phyloP scores from a whole-genome alignment of 2,797 vertebrate species.

The Mallotus villosus region DNA sequence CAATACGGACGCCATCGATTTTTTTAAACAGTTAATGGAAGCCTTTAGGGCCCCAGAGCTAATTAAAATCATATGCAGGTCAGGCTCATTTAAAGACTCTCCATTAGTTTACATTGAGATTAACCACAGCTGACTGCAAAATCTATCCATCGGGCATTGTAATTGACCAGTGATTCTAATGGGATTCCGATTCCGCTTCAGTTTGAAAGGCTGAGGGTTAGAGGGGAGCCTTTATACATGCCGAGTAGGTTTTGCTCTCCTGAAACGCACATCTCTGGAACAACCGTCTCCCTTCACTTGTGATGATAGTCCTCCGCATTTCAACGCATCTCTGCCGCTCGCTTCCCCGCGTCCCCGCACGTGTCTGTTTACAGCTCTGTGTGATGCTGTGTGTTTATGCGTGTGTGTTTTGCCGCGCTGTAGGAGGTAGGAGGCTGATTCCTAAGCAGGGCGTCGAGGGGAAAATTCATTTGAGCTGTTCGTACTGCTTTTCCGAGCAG shows the following conservation, averaged over 20 bases:
- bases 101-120: constrained; percentile 78
- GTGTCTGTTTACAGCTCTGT: too few relatives aligned
- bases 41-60: constrained; percentile 77
- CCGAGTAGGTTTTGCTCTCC: too few relatives aligned
- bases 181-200: constrained; percentile 66
- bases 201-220: neutral
- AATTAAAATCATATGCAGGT: constrained; percentile 82
- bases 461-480: too few relatives aligned
- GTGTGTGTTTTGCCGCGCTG: neutral
- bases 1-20: constrained; percentile 74
- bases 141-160: constrained; percentile 72
- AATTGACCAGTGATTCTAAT: constrained; percentile 76
- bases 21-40: constrained; percentile 78
- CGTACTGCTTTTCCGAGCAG: too few relatives aligned
- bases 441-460: too few relatives aligned
- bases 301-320: too few relatives aligned
- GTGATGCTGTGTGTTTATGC: neutral
- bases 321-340: too few relatives aligned
- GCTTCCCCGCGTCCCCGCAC: too few relatives aligned
- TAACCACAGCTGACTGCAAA: constrained; percentile 75
- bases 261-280: too few relatives aligned
- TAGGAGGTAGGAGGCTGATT: constrained; percentile 7
- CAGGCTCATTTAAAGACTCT: constrained; percentile 80
- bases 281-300: too few relatives aligned
- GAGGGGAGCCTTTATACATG: neutral